Evolutionary conservation across 2,113 vertebrate species (phyloP), one percentile per base, ranked within the genome.

Genomic region (Tachycineta bicolor): DNA sequence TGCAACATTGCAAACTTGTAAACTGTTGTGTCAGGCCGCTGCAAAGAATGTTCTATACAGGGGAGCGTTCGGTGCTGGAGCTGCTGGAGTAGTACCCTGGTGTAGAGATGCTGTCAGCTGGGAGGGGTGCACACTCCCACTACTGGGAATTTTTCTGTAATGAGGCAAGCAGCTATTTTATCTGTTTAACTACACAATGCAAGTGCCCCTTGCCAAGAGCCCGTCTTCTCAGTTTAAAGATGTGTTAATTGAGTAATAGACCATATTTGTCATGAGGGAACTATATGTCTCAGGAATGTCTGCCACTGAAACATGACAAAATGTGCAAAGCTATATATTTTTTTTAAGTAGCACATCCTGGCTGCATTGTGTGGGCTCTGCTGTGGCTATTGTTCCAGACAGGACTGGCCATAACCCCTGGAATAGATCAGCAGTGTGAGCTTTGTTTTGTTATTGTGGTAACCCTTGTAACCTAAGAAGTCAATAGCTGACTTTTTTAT

Each of bases 391-490:
- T 81, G 3, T 97, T 98, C 97, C 97, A 97, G 97, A 95, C 97
- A 98, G 95, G 89, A 96, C 97, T 89, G 90, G 93, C 93, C 91
- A 9, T 92, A 94, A 90, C 92, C 96, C 78, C 91, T 53, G 29
- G 90, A 97, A 93, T 15, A 97, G 94, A 96, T 96, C 86, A 89
- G 88, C 91, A 95, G 58, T 76, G 68, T 89, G 90, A 97, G 87
- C 56, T 92, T 94, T 70, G 39, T 84, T 94, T 78, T 92, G 76
- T 91, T 93, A 77, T 96, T 97, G 97, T 89, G 97, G 97, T 96
- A 75, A 65, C 79, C 74, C 77, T 64, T 94, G 98, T 96, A 98
- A 98, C 63, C 75, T 50, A 92, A 98, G 96, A 98, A 94, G 96
- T 97, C 97, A 97, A 97, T 95, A 96, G 95, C 93, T 96, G 95